Conservation (phyloP, 1,140 invertebrate species). For the Bombus affinis region DNA sequence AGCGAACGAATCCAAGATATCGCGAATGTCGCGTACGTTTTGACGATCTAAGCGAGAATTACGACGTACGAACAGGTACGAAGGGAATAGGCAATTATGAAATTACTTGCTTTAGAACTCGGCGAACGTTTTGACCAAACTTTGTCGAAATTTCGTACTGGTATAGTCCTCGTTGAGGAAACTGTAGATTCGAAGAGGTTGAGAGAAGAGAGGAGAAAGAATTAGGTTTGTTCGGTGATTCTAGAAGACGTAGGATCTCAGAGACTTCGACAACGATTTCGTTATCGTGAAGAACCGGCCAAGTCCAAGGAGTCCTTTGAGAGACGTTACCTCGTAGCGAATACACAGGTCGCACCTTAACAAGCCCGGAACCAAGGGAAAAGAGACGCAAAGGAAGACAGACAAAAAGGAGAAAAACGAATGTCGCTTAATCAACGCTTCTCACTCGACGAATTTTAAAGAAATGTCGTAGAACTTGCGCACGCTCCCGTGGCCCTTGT, state of each 20-base stretch:
- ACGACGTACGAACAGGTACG: too few species aligned
- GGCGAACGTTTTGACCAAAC: not conserved
- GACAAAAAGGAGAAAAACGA: not conserved
- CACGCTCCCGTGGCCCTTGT: not conserved
- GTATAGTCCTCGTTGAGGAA: not conserved
- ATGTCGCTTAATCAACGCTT: constrained; percentile 57
- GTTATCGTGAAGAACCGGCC: constrained; percentile 48
- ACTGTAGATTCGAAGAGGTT: not conserved
- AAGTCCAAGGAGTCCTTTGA: constrained; percentile 46
- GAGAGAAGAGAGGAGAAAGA: not conserved
- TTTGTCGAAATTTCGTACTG: not conserved
- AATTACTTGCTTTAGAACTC: not conserved
- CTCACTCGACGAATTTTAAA: constrained; percentile 44
- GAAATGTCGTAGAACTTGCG: constrained; percentile 13
- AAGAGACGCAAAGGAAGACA: not conserved
- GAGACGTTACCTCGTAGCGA: constrained; percentile 45
- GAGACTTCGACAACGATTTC: constrained; percentile 47
- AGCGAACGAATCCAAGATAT: not conserved
- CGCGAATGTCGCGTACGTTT: too few species aligned
- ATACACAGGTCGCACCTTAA: constrained; percentile 47
- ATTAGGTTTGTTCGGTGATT: not conserved
- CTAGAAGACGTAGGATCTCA: not conserved
- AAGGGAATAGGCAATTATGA: too few species aligned
- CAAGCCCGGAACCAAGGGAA: constrained; percentile 39
- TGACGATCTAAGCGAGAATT: too few species aligned